A percentile compares a stretch with the other conserved stretches of the same genome.
Evolutionary conservation across 2,888 invertebrate genomes (phyloP).

Genomic region (Platerodrilus igneus): DNA sequence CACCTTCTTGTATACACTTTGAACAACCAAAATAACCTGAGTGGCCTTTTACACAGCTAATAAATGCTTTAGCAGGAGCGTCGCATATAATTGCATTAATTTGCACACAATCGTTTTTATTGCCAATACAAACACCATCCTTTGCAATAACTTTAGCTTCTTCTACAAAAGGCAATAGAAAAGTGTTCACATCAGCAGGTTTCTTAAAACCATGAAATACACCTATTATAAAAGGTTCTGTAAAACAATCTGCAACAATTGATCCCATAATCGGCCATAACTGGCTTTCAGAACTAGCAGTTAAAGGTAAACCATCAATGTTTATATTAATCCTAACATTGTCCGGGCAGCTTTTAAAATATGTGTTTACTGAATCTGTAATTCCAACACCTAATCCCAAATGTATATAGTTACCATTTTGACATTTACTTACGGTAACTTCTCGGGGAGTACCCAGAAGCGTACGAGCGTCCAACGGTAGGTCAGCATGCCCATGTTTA

Average conservation of each 20-base stretch:
- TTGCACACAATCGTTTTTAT: too few species aligned
- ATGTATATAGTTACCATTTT: too few species aligned
- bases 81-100: too few species aligned
- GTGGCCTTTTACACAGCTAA: constrained; percentile 28
- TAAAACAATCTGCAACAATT: constrained; percentile 3
- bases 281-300: constrained; percentile 14
- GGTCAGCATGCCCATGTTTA: too few species aligned
- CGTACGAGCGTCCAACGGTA: too few species aligned
- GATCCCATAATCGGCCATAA: constrained; percentile 16
- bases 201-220: constrained; percentile 12
- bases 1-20: constrained; percentile 30
- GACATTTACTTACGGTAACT: too few species aligned
- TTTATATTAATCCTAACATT: constrained; percentile 7
- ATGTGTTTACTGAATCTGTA: too few species aligned
- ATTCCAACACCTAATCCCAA: too few species aligned
- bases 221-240: constrained; percentile 12
- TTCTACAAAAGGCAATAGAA: constrained; percentile 7
- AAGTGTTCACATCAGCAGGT: constrained; percentile 10
- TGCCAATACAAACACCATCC: too few species aligned
- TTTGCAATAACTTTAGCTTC: too few species aligned
- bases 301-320: constrained; percentile 15
- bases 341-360: too few species aligned
- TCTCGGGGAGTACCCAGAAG: too few species aligned
- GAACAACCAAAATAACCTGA: constrained; percentile 29
- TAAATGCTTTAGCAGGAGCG: constrained; percentile 31